Evolutionary conservation across 1,140 invertebrate genomes (phyloP).

Genomic region (Scaptodrosophila lebanonensis): DNA sequence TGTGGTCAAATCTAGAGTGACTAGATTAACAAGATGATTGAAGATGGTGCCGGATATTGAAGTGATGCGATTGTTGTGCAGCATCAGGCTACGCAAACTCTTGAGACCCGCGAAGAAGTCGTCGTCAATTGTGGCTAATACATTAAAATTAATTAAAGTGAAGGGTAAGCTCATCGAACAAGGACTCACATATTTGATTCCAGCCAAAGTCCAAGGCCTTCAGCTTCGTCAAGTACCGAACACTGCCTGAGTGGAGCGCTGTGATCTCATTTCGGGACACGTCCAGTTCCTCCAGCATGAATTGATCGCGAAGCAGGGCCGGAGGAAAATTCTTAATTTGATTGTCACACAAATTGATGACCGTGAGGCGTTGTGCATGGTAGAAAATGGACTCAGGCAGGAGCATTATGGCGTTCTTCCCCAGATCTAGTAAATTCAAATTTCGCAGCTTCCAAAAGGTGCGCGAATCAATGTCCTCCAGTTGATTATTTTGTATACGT

Average conservation of each 20-base stretch:
- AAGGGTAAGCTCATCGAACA: background rate
- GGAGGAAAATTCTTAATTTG: constrained; percentile 80
- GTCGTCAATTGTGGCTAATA: constrained; percentile 71
- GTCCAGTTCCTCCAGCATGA: constrained; percentile 80
- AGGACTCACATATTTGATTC: constrained; percentile 77
- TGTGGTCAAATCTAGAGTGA: constrained; percentile 80
- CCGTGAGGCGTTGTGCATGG: constrained; percentile 81
- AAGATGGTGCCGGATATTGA: constrained; percentile 80
- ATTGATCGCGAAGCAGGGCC: constrained; percentile 78
- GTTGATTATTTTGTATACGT: constrained; percentile 84
- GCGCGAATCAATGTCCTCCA: constrained; percentile 83
- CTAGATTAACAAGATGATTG: constrained; percentile 78
- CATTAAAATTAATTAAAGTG: background rate
- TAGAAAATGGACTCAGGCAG: constrained; percentile 82
- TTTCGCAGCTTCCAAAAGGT: constrained; percentile 83
- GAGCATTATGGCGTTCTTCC: constrained; percentile 83
- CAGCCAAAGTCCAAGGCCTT: constrained; percentile 81
- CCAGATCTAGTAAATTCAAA: constrained; percentile 85
- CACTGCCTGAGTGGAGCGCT: constrained; percentile 79
- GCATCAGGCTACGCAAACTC: constrained; percentile 79
- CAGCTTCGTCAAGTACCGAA: constrained; percentile 79
- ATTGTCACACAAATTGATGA: constrained; percentile 86
- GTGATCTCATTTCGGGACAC: constrained; percentile 81
- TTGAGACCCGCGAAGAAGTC: constrained; percentile 80
- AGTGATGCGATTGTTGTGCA: constrained; percentile 82